These are phyloP conservation scores for Colossoma macropomum DNA, from an alignment of 2,113 vertebrate species.

Conservation along the genomic window DNA sequence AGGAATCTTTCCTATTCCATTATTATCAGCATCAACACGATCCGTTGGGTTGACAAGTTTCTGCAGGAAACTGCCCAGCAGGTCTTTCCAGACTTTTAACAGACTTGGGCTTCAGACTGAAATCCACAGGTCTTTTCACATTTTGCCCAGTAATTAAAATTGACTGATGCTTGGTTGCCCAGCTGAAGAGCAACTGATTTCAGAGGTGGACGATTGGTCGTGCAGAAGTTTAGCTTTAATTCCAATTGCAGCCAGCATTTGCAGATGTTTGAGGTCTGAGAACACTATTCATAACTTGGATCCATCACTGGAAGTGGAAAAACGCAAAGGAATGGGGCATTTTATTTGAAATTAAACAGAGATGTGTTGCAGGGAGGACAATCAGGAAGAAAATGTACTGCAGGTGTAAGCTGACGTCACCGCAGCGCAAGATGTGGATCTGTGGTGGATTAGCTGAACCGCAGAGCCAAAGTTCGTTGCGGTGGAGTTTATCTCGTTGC, in stretches of 20 bases:
- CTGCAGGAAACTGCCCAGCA: neutral
- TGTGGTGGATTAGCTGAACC: neutral
- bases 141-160: neutral
- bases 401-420: neutral
- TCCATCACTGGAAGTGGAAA: neutral
- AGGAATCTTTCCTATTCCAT: neutral
- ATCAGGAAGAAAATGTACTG: neutral
- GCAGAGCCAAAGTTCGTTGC: slow-evolving; percentile 2
- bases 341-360: neutral
- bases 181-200: neutral
- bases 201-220: neutral
- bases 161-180: neutral
- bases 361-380: neutral
- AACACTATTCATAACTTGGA: neutral
- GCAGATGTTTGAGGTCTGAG: neutral
- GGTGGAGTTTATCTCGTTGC: neutral
- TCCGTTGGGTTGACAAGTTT: neutral
- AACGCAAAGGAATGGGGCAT: neutral
- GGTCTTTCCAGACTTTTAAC: neutral
- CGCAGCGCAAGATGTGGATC: neutral
- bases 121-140: neutral
- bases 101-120: neutral
- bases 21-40: neutral
- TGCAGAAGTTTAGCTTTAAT: neutral
- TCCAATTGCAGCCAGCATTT: neutral